Evolutionary conservation across 2,888 invertebrate genomes (phyloP).

Genomic region (Halictus ligatus): DNA sequence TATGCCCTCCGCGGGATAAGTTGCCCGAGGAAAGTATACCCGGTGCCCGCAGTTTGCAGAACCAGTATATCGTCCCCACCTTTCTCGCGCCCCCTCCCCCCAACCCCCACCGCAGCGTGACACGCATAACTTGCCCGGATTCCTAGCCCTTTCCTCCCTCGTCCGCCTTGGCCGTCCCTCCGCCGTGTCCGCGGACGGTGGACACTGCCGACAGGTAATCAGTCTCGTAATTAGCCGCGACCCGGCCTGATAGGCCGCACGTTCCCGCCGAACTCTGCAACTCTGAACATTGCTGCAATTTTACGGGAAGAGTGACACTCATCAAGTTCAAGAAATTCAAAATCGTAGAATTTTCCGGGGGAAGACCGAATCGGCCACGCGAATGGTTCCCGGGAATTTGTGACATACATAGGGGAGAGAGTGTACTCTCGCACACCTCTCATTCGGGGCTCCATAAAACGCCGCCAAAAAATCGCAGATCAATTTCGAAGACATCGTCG

Average conservation of each 20-base stretch:
- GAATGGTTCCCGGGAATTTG: too few species aligned
- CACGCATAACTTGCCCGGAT: constrained; percentile 54
- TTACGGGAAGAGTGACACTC: not conserved
- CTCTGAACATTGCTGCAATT: not conserved
- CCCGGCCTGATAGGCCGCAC: constrained; percentile 57
- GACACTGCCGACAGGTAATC: constrained; percentile 72
- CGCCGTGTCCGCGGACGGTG: constrained; percentile 40
- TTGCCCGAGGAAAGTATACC: constrained; percentile 62
- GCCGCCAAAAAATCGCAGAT: too few species aligned
- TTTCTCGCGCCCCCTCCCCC: constrained; percentile 14
- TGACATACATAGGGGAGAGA: too few species aligned
- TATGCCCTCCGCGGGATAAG: constrained; percentile 49
- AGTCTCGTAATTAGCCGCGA: constrained; percentile 78
- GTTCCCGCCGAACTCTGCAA: not conserved
- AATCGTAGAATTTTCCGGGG: too few species aligned
- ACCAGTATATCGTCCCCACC: constrained; percentile 71
- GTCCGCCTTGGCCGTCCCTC: constrained; percentile 70
- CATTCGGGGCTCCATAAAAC: too few species aligned
- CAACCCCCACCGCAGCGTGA: constrained; percentile 2
- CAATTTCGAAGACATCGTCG: too few species aligned
- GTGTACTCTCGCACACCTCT: too few species aligned
- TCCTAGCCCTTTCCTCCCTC: constrained; percentile 72
- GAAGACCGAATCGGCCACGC: too few species aligned
- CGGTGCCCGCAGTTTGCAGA: constrained; percentile 58
- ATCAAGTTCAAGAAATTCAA: too few species aligned